Percentiles rank a stretch among this genome's conserved stretches.
Conservation (phyloP, 64 coral and sea anemone species). For the Stylophora pistillata region DNA sequence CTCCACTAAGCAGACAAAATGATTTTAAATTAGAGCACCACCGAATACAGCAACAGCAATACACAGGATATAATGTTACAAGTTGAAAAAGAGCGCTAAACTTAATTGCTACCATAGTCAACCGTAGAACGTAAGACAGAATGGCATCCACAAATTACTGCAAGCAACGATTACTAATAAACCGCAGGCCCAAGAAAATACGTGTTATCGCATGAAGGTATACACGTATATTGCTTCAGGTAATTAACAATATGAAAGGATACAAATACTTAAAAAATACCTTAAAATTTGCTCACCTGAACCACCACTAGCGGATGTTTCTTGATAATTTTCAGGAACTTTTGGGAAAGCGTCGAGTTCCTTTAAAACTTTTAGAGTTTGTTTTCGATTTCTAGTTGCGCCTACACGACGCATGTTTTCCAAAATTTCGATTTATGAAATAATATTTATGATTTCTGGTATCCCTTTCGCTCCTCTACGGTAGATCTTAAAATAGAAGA, state of each 20-base stretch:
- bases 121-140: no score
- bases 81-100: no score
- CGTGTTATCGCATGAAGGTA: no score
- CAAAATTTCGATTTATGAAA: neutral
- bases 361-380: constrained; percentile 94
- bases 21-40: no score
- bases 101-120: no score
- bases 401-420: constrained; percentile 47
- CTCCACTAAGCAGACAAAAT: no score
- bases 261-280: neutral
- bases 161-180: no score
- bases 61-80: no score
- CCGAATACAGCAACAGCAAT: no score
- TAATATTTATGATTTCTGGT: neutral
- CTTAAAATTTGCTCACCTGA: constrained; percentile 58
- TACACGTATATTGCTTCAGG: neutral
- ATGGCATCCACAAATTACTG: no score
- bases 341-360: constrained; percentile 97
- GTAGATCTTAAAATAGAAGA: neutral
- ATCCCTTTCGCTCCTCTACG: neutral
- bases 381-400: constrained; percentile 73
- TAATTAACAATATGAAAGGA: neutral
- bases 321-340: constrained; percentile 95
- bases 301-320: constrained; percentile 83
- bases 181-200: no score